phyloP scores from a whole-genome alignment of 2,113 vertebrate genomes.

The Callionymus lyra region DNA sequence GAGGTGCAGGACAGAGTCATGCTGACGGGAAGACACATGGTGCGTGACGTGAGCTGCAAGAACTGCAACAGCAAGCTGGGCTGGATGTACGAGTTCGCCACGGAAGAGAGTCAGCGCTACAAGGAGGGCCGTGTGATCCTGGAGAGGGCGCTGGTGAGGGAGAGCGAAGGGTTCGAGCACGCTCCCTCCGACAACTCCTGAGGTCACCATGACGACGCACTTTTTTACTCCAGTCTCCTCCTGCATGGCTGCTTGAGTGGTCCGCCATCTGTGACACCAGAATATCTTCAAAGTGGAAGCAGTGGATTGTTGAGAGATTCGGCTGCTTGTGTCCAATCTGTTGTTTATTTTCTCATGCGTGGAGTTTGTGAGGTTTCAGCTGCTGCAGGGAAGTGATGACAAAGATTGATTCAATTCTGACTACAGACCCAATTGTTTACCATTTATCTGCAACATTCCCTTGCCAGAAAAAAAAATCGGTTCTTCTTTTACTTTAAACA shows the following conservation, averaged over 20 bases:
- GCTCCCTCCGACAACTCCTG: constrained; percentile 83
- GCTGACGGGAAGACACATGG: constrained; percentile 97
- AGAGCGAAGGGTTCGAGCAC: constrained; percentile 91
- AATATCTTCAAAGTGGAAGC: background rate
- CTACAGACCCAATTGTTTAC: no score
- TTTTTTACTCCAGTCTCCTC: constrained; percentile 5
- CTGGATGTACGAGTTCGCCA: constrained; percentile 98
- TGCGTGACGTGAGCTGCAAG: constrained; percentile 95
- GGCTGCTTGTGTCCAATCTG: no score
- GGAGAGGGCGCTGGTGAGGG: constrained; percentile 89
- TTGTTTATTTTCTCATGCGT: no score
- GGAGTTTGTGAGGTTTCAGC: no score
- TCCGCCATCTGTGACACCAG: constrained; percentile 28
- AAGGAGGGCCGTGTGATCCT: constrained; percentile 95
- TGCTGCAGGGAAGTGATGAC: no score
- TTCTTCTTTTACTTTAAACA: no score
- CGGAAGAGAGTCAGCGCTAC: constrained; percentile 95
- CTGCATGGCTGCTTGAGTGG: constrained; percentile 21
- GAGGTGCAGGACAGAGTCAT: constrained; percentile 96
- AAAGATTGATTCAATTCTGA: no score
- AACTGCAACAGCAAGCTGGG: constrained; percentile 99
- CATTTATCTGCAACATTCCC: no score
- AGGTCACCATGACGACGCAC: constrained; percentile 48
- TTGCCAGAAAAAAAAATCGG: no score
- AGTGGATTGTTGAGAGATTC: no score